Percentiles rank a stretch among this genome's conserved stretches.
phyloP scores from a whole-genome alignment of 2,888 invertebrate species.

The Julus scanicus region DNA sequence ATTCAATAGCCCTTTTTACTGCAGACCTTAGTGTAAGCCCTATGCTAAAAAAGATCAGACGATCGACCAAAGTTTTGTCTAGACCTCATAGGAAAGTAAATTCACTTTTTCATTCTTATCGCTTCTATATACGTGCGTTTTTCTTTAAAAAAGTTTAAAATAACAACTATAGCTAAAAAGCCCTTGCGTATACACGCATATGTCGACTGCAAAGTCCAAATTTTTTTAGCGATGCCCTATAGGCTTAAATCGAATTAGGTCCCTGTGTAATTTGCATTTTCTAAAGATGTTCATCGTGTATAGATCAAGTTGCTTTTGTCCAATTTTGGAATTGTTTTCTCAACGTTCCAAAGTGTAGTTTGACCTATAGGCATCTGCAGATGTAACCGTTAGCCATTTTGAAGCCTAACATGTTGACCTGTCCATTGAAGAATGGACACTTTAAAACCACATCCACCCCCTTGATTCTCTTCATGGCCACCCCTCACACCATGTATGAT shows the following conservation, averaged over 20 bases:
- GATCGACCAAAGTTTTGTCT: constrained; percentile 9
- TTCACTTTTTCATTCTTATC: constrained; percentile 19
- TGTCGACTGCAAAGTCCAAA: not conserved
- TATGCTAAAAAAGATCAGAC: constrained; percentile 13
- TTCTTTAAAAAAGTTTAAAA: constrained; percentile 7
- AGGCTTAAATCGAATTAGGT: too few relatives aligned
- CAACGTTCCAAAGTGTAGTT: not conserved
- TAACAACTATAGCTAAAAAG: not conserved
- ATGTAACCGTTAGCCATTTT: not conserved
- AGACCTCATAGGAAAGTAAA: constrained; percentile 19
- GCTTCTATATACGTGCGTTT: not conserved
- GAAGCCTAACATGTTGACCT: not conserved
- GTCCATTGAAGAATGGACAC: not conserved
- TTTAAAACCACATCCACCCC: not conserved
- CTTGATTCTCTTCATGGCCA: not conserved
- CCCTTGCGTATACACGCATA: not conserved
- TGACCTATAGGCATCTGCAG: too few relatives aligned
- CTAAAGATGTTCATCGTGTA: not conserved
- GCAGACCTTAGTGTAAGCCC: constrained; percentile 3
- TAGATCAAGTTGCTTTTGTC: not conserved
- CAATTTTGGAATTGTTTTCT: not conserved
- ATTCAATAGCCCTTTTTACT: not conserved
- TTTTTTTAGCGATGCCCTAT: not conserved
- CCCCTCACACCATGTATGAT: not conserved
- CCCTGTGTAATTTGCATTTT: not conserved